A percentile compares a stretch with the other conserved stretches of the same genome.
phyloP scores from a whole-genome alignment of 2,888 invertebrate species.

The Hymenopus coronatus region DNA sequence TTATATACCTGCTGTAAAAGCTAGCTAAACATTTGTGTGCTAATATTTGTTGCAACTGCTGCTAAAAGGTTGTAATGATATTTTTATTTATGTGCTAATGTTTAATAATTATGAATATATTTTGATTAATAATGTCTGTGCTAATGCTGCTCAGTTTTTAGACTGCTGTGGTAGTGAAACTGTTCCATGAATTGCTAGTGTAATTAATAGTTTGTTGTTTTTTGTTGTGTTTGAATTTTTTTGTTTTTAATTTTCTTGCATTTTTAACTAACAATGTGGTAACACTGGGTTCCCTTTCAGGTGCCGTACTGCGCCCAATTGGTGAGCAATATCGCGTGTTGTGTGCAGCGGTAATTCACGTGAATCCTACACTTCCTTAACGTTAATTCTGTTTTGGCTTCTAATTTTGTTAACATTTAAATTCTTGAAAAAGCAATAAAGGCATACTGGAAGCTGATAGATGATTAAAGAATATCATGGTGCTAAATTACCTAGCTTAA shows the following conservation, averaged over 20 bases:
- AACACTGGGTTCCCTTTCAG: conserved; percentile 61
- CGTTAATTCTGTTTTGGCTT: conserved; percentile 27
- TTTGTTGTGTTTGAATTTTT: conserved; percentile 18
- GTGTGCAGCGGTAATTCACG: conserved; percentile 90
- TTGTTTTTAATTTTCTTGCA: conserved; percentile 16
- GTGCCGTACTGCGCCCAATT: conserved; percentile 91
- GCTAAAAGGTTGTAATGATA: neutral
- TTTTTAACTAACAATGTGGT: conserved; percentile 48
- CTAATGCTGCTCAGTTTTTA: conserved; percentile 3
- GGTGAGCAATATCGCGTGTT: conserved; percentile 94
- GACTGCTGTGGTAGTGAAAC: conserved; percentile 1
- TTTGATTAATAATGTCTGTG: conserved; percentile 1
- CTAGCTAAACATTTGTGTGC: neutral
- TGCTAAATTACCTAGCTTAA: neutral
- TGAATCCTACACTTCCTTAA: conserved; percentile 39
- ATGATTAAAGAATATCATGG: neutral
- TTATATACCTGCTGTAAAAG: neutral
- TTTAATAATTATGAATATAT: neutral
- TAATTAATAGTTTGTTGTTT: neutral
- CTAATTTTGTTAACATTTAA: neutral
- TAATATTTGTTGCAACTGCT: conserved; percentile 16
- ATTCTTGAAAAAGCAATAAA: neutral
- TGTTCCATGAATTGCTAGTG: conserved; percentile 8
- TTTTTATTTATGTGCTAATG: neutral
- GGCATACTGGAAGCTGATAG: neutral